Base-by-base conservation (phyloP, 92 coral and sea anemone species). In the Zoanthus solanderi region DNA sequence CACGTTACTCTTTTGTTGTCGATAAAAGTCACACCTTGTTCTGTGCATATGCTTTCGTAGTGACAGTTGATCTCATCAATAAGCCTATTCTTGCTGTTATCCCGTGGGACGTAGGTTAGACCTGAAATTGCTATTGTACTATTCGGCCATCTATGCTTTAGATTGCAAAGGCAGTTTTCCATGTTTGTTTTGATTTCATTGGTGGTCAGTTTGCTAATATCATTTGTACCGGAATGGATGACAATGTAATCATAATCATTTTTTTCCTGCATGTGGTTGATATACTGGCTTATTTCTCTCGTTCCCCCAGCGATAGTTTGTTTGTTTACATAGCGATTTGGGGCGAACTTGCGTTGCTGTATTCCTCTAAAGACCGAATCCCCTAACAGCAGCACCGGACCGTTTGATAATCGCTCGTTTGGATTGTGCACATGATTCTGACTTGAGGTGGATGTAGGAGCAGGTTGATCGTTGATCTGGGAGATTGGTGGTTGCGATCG, bases 61-160 rank as follows among this genome's bases (percentile, higher is more conserved):
- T 83, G 87, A 5, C 37, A 23, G 57, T 83, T 83, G 18, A 83
- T 83, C 45, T 83, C 78, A 42, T 83, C 32, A 23, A 83, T 83
- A 18, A 15, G 10, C 31, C 31, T 30, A 47, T 83, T 83, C 37
- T 10, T 16, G 13, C 14, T 53, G 13, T 50, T 45, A n/a, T 65
- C 76, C 67, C 57, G 67, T 30, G 77, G 54, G 52, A 47, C 52
- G 60, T 83, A 44, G 17, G 45, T 63, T 42, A 83, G 8, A 16
- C 87, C 87, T 42, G 87, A 83, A 11, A 82, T 60, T 46, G 58
- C 15, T 10, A 68, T 67, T 83, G 56, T 44, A 48, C 77, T 15
- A 31, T 32, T 29, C 23, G 87, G 78, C 87, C 87, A 83, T 63
- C 67, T 83, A 47, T 47, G 52, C 52, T 47, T 47, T 47, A 47